Percentiles rank a stretch among this genome's conserved stretches.
phyloP scores from a whole-genome alignment of 2,888 invertebrate species.

The Scrobipalpa atriplicella region DNA sequence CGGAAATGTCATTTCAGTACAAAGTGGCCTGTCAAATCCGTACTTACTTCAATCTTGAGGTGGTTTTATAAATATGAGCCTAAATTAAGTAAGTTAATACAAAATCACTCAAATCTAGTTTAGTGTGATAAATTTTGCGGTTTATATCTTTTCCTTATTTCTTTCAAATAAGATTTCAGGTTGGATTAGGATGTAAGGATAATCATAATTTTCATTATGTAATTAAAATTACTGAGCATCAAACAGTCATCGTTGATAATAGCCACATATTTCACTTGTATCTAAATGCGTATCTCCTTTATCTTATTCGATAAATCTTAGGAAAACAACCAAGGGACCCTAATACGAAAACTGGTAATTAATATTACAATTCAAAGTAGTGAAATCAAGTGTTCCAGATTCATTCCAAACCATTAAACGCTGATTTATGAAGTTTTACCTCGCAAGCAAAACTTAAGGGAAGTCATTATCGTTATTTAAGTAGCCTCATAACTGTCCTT shows the following conservation, averaged over 20 bases:
- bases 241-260: background rate
- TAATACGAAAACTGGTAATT: slow-evolving; percentile 19
- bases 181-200: too few species aligned
- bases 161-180: too few species aligned
- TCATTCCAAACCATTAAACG: slow-evolving; percentile 39
- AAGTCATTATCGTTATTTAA: slow-evolving; percentile 36
- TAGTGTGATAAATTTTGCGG: background rate
- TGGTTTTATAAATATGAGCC: too few species aligned
- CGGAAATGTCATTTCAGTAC: too few species aligned
- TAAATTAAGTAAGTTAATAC: too few species aligned
- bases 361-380: slow-evolving; percentile 32
- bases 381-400: slow-evolving; percentile 33
- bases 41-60: too few species aligned
- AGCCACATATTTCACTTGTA: background rate
- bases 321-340: background rate
- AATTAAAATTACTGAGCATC: too few species aligned
- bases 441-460: slow-evolving; percentile 23
- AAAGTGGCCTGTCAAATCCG: too few species aligned
- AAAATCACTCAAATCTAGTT: background rate
- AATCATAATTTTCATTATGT: too few species aligned
- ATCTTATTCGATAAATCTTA: background rate
- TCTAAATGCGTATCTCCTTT: background rate
- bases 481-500: background rate
- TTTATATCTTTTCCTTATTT: background rate
- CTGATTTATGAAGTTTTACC: slow-evolving; percentile 35